phyloP scores from a whole-genome alignment of 1,140 invertebrate species.

The Hypothenemus hampei region DNA sequence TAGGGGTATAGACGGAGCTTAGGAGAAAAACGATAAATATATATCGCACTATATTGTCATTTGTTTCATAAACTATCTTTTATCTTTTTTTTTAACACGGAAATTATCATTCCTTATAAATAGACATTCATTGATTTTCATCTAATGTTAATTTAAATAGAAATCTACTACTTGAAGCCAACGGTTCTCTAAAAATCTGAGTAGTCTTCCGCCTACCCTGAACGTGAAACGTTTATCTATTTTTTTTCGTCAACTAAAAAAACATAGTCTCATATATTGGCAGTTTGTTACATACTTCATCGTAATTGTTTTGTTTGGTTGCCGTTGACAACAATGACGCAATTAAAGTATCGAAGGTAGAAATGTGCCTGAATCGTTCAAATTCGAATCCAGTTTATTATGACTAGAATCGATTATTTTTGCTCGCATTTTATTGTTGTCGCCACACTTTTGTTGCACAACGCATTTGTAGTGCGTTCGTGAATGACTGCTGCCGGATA shows the following conservation, averaged over 20 bases:
- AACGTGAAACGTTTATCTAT: background rate
- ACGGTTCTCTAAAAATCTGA: slow-evolving; percentile 1
- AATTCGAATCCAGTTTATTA: slow-evolving; percentile 50
- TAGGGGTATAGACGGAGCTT: too few species aligned
- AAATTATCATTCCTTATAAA: too few species aligned
- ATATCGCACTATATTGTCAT: too few species aligned
- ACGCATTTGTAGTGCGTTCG: slow-evolving; percentile 36
- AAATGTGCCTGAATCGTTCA: slow-evolving; percentile 63
- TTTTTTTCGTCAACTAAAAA: background rate
- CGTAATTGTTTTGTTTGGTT: background rate
- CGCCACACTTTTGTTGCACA: slow-evolving; percentile 34
- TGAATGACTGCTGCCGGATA: slow-evolving; percentile 40
- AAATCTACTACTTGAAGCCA: slow-evolving; percentile 1
- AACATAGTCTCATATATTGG: background rate
- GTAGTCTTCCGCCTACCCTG: background rate
- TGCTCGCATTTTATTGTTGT: slow-evolving; percentile 37
- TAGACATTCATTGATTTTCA: too few species aligned
- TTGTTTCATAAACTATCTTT: too few species aligned
- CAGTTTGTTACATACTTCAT: background rate
- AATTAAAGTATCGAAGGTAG: slow-evolving; percentile 57
- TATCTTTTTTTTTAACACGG: too few species aligned
- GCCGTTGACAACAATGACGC: background rate
- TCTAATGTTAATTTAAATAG: background rate
- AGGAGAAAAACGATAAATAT: too few species aligned
- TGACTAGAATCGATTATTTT: slow-evolving; percentile 41